phyloP scores from a whole-genome alignment of 1,140 invertebrate genomes.

The Dermatophagoides farinae region DNA sequence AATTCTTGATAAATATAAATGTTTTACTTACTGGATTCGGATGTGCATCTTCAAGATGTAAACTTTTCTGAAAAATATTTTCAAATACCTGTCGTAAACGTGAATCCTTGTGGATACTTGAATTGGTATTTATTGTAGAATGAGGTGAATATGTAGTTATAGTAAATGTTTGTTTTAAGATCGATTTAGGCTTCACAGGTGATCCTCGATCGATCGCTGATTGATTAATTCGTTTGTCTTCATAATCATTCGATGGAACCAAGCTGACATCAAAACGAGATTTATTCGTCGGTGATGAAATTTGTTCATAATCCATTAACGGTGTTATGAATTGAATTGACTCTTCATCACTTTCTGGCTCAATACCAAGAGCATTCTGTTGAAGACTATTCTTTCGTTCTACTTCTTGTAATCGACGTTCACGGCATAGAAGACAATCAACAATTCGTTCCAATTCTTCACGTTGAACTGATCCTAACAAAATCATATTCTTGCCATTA shows the following conservation, averaged over 20 bases:
- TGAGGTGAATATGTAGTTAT: conserved; percentile 39
- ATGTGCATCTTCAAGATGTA: conserved; percentile 40
- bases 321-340: background rate
- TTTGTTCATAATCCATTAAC: background rate
- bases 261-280: conserved; percentile 51
- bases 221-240: background rate
- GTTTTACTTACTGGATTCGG: conserved; percentile 24
- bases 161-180: conserved; percentile 75
- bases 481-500: conserved; percentile 70
- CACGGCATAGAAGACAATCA: conserved; percentile 59
- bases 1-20: too few species aligned
- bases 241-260: conserved; percentile 22
- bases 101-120: conserved; percentile 27
- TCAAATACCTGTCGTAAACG: conserved; percentile 69
- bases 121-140: conserved; percentile 39
- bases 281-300: conserved; percentile 22
- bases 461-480: conserved; percentile 76
- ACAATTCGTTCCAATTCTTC: conserved; percentile 60
- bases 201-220: conserved; percentile 34
- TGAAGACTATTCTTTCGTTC: conserved; percentile 31
- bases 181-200: conserved; percentile 40
- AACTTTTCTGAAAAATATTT: conserved; percentile 65
- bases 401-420: conserved; percentile 52
- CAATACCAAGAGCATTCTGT: background rate
- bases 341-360: background rate